phyloP scores from a whole-genome alignment of 2,888 invertebrate genomes.

The Lasioglossum vierecki region DNA sequence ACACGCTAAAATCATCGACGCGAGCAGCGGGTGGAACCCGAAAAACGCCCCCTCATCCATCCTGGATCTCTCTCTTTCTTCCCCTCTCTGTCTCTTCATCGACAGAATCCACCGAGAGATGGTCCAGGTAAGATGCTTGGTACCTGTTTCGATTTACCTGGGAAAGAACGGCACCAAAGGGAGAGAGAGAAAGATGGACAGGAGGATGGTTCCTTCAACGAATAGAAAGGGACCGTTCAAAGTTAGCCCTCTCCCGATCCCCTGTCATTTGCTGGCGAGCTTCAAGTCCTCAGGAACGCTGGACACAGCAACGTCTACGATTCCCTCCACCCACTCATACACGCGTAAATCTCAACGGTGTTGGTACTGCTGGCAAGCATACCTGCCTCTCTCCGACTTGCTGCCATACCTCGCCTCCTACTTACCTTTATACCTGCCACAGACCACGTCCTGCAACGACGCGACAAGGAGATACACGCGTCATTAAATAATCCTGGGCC shows the following conservation, averaged over 20 bases:
- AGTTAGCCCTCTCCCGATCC: constrained; percentile 60
- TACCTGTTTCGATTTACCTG: constrained; percentile 72
- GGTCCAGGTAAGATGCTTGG: constrained; percentile 42
- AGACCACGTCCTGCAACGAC: constrained; percentile 67
- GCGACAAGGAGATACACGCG: constrained; percentile 68
- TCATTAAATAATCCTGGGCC: constrained; percentile 80
- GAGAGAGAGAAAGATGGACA: background rate
- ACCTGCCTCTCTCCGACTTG: constrained; percentile 55
- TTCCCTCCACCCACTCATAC: constrained; percentile 62
- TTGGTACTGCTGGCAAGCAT: constrained; percentile 47
- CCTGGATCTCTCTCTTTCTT: constrained; percentile 25
- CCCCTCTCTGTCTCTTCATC: constrained; percentile 26
- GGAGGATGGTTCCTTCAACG: constrained; percentile 15
- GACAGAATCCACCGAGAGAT: constrained; percentile 35
- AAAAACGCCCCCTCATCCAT: constrained; percentile 69
- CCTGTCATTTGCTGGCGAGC: constrained; percentile 68
- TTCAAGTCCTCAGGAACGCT: constrained; percentile 60
- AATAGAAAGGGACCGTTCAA: constrained; percentile 47
- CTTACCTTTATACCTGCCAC: constrained; percentile 77
- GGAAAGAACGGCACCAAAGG: constrained; percentile 36
- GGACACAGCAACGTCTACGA: constrained; percentile 44
- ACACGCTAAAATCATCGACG: constrained; percentile 52
- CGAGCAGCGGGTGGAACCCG: constrained; percentile 54
- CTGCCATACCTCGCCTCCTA: constrained; percentile 56
- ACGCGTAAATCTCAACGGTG: constrained; percentile 53